Evolutionary conservation across 2,888 invertebrate species (phyloP), one percentile per base, ranked within the genome.

Genomic region (Rhodophaea formosa): DNA sequence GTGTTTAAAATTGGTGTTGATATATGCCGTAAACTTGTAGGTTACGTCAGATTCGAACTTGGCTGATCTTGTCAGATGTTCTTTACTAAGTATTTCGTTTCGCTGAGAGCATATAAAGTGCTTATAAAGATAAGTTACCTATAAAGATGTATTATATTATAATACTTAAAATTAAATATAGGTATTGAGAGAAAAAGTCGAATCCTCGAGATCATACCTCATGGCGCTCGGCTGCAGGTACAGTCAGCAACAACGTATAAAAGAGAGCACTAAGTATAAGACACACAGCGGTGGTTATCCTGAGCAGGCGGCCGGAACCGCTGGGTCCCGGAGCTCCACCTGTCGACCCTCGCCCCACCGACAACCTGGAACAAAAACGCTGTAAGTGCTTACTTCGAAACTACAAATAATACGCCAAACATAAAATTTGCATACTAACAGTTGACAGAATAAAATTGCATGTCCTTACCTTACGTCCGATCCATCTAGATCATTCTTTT

Each of bases 231-330:
- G 95, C 93, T 44, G 92, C 91, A 7, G 96, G 96, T 29, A 96
- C 93, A 35, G 93, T 86, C 53, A 95, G 86, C 10, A 96, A 84
- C 10, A 94, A 84, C 58, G 94, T 92, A 75, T 95, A 96, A 68
- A 95, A 93, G 12, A 96, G 71, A 8, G 94, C 95, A 5, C 95
- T 93, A 57, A 95, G 83, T 54, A 96, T 82, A 59, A 96, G 91
- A 62, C 93, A 94, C 7, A 93, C 68, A 0, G 95, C 95, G 8
- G 95, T 95, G 80, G 96, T 90, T 47, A 94, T 82, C 7, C 96
- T 92, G 52, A 96, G 85, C 59, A 94, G 92, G 63, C 93, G 92
- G 12, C 96, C 96, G 12, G 93, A 91, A 14, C 87, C 89, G 52
- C 91, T 86, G 56, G 92, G 86, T 5, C 82, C 82, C 46, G 78